These are phyloP conservation scores for Callorhinus ursinus DNA, from an alignment of 2,113 vertebrate species.

Conservation along the genomic window DNA sequence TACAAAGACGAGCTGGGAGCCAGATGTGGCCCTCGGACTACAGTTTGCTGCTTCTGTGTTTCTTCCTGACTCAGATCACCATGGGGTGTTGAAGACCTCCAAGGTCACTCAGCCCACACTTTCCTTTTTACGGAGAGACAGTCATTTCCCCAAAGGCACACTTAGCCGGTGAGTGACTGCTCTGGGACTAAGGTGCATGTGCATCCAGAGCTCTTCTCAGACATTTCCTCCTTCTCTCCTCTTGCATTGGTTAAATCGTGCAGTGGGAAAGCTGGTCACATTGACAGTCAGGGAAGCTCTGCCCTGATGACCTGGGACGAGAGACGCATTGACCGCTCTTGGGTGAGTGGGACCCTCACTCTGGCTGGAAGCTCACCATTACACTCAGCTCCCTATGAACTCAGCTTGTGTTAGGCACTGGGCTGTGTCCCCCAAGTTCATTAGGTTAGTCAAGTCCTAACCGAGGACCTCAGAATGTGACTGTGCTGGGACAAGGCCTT, in stretches of 20 bases:
- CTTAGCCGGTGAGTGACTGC: background rate
- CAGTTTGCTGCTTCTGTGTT: background rate
- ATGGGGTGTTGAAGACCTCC: rapidly evolving
- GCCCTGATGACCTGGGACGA: too few relatives aligned
- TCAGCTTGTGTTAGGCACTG: background rate
- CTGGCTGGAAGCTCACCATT: background rate
- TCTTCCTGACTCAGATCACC: background rate
- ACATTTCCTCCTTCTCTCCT: too few relatives aligned
- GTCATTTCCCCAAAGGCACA: background rate
- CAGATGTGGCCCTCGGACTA: rapidly evolving
- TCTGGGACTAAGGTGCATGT: background rate
- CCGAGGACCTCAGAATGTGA: background rate
- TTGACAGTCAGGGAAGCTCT: background rate
- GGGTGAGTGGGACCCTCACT: rapidly evolving
- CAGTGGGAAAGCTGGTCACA: rapidly evolving
- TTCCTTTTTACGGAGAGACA: background rate
- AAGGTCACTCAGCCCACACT: rapidly evolving
- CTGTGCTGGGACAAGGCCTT: background rate
- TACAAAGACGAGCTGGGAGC: background rate
- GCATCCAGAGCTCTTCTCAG: rapidly evolving
- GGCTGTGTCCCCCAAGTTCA: too few relatives aligned
- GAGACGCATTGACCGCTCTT: background rate
- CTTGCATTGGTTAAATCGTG: rapidly evolving
- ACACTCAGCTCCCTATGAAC: background rate
- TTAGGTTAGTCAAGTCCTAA: background rate